Evolutionary conservation across 1,140 invertebrate species (phyloP).

Genomic region (Catajapyx aquilonaris): DNA sequence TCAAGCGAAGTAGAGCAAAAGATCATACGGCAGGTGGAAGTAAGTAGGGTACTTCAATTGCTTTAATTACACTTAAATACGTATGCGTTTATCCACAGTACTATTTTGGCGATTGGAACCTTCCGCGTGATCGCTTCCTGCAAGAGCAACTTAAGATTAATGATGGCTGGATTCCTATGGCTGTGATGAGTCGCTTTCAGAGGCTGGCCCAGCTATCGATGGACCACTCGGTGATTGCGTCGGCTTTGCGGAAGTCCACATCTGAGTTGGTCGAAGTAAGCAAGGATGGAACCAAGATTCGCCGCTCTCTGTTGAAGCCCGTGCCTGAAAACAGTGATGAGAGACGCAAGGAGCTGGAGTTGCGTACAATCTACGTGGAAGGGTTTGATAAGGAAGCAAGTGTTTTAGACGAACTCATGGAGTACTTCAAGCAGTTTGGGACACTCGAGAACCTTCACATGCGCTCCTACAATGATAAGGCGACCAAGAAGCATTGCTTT

Average conservation of each 20-base stretch:
- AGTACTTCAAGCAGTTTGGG: slow-evolving; percentile 47
- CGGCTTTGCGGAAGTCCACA: slow-evolving; percentile 52
- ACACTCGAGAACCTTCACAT: slow-evolving; percentile 46
- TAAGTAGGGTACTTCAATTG: too few species aligned
- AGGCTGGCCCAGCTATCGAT: slow-evolving; percentile 48
- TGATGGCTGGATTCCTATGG: slow-evolving; percentile 74
- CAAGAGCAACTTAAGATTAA: slow-evolving; percentile 60
- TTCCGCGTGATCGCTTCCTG: slow-evolving; percentile 74
- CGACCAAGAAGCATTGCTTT: slow-evolving; percentile 38
- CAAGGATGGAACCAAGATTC: slow-evolving; percentile 60
- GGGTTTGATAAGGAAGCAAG: slow-evolving; percentile 51
- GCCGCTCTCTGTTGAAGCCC: slow-evolving; percentile 49
- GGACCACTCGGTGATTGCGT: slow-evolving; percentile 44
- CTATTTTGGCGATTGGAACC: slow-evolving; percentile 70
- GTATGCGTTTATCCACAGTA: slow-evolving; percentile 37
- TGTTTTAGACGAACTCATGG: slow-evolving; percentile 45
- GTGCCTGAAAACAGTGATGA: slow-evolving; percentile 69
- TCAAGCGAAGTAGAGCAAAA: too few species aligned
- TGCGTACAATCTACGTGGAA: slow-evolving; percentile 67
- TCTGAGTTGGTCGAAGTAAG: slow-evolving; percentile 50
- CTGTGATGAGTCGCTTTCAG: slow-evolving; percentile 72
- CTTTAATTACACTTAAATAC: too few species aligned
- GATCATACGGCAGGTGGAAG: too few species aligned
- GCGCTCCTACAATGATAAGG: slow-evolving; percentile 42
- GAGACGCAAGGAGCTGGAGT: slow-evolving; percentile 49